Evolutionary conservation across 2,797 vertebrate species (phyloP), one percentile per base, ranked within the genome.

Genomic region (Fratercula arctica): DNA sequence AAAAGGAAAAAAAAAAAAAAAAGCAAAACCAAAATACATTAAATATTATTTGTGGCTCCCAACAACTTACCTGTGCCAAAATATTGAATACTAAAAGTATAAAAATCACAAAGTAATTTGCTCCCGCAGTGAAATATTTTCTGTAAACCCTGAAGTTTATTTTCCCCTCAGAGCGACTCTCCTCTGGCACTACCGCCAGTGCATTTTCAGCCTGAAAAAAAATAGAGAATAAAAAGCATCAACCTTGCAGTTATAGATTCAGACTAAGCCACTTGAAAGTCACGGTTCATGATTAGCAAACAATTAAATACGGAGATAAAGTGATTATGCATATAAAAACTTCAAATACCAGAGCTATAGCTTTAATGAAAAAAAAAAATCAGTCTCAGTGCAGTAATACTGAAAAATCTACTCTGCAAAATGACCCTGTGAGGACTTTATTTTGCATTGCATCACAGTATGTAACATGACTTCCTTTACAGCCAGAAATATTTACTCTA

Each of bases 101-200:
- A 35, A 99, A 51, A 95, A 99, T 95, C 48, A 98, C 18, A 3
- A 98, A 16, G 50, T 97, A 63, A 87, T 96, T 98, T 43, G 98
- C 98, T 66, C 99, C 99, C 0, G 99, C 98, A 46, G 72, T 90
- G 57, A 99, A 98, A 93, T 99, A 99, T 87, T 98, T 99, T 85
- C 98, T 91, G 64, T 99, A 99, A 86, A 99, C 37, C 35, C 97
- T 96, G 3, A 98, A 17, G 57, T 90, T 97, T 29, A 99, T 98
- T 95, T 96, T 98, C 64, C 99, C 99, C 75, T 99, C 98, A 9
- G 98, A 98, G 2, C 99, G 99, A 78, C 94, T 98, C 97, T 99
- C 99, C 78, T 99, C 99, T 6, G 97, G 84, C 21, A 98, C 28
- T 1, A 87, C 26, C 28, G 94, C 97, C 60, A 98, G 97, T 6